Percentiles rank a stretch among this genome's conserved stretches.
Conservation (phyloP, 1,140 invertebrate species). For the Drosophila varians region DNA sequence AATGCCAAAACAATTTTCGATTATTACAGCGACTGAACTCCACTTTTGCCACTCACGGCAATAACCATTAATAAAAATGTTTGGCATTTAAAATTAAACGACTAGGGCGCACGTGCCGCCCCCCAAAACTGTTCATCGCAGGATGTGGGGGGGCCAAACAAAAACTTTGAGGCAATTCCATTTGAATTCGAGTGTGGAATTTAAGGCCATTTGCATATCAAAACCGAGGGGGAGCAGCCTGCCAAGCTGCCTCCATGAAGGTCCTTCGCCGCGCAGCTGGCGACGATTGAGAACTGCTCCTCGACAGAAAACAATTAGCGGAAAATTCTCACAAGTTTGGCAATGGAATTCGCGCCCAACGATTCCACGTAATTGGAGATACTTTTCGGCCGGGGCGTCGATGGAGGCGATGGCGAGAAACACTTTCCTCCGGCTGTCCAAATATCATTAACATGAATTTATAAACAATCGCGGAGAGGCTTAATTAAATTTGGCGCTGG, state of each 20-base stretch:
- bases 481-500: slow-evolving; percentile 69
- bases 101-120: slow-evolving; percentile 55
- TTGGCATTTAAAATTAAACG: slow-evolving; percentile 79
- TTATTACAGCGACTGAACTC: slow-evolving; percentile 49
- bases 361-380: slow-evolving; percentile 73
- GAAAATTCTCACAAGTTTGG: slow-evolving; percentile 65
- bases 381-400: slow-evolving; percentile 40
- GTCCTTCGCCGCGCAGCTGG: slow-evolving; percentile 57
- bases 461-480: slow-evolving; percentile 74
- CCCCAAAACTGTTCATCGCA: not conserved
- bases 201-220: slow-evolving; percentile 79
- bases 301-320: slow-evolving; percentile 70
- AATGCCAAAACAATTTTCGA: slow-evolving; percentile 74
- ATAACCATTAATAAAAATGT: slow-evolving; percentile 81
- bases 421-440: slow-evolving; percentile 20
- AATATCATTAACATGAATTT: slow-evolving; percentile 82
- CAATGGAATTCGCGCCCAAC: slow-evolving; percentile 48
- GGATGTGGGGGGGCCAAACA: slow-evolving; percentile 35
- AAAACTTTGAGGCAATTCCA: slow-evolving; percentile 75
- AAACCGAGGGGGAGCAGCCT: slow-evolving; percentile 61
- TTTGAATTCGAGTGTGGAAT: slow-evolving; percentile 73
- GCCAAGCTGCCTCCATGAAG: slow-evolving; percentile 1
- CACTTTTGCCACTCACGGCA: slow-evolving; percentile 67
- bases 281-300: slow-evolving; percentile 35
- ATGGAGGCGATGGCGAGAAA: not conserved